Evolutionary conservation across 1,140 invertebrate genomes (phyloP).

Genomic region (Luehdorfia chinensis): DNA sequence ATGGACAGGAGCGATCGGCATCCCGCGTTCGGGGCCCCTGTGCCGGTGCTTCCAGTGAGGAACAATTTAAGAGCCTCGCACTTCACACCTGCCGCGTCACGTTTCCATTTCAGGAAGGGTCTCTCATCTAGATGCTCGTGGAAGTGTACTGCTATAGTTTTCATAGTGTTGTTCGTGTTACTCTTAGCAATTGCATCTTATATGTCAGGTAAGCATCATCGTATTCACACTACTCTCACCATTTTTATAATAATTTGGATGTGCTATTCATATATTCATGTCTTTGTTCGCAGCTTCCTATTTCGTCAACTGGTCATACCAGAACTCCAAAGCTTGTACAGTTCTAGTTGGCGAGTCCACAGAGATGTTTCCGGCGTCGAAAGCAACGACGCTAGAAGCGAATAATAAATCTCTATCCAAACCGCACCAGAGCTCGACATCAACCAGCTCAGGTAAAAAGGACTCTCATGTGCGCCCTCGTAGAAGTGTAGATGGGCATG

Average conservation of each 20-base stretch:
- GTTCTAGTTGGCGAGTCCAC: conserved; percentile 87
- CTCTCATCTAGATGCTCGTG: conserved; percentile 91
- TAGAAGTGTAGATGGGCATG: conserved; percentile 83
- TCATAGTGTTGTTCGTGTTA: conserved; percentile 88
- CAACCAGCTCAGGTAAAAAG: conserved; percentile 79
- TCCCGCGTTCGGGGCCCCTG: conserved; percentile 81
- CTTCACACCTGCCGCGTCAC: conserved; percentile 80
- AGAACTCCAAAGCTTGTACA: conserved; percentile 87
- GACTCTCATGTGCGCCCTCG: conserved; percentile 76
- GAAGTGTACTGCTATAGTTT: conserved; percentile 92
- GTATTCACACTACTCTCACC: neutral
- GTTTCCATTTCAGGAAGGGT: conserved; percentile 93
- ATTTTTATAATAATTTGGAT: neutral
- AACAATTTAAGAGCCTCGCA: conserved; percentile 83
- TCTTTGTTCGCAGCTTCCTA: conserved; percentile 82
- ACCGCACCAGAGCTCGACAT: conserved; percentile 72
- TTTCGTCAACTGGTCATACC: conserved; percentile 88
- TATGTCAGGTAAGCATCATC: conserved; percentile 87
- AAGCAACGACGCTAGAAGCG: conserved; percentile 78
- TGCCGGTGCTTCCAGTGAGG: conserved; percentile 85
- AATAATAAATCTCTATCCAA: conserved; percentile 80
- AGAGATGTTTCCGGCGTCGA: conserved; percentile 81
- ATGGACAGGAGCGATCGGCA: conserved; percentile 68
- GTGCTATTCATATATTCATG: neutral
- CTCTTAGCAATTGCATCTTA: conserved; percentile 90